Percentiles rank a stretch among this genome's conserved stretches.
These are phyloP conservation scores for Lepidostoma basale DNA, from an alignment of 1,140 invertebrate species.

Conservation along the genomic window DNA sequence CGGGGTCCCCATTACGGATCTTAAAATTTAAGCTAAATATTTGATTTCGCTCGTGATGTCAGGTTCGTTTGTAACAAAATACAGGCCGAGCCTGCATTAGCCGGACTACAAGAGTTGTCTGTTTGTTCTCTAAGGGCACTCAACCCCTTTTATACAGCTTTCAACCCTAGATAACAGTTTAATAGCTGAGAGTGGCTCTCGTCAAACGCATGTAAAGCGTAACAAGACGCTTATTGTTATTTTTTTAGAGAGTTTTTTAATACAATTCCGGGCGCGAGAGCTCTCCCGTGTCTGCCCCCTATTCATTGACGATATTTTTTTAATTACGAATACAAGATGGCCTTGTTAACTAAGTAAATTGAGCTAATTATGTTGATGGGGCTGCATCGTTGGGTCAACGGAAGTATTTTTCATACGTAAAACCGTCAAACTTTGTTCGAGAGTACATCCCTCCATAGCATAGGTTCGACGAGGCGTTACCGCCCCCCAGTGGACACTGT, in stretches of 20 bases:
- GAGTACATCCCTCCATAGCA: no score
- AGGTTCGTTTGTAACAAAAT: conserved; percentile 21
- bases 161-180: conserved; percentile 14
- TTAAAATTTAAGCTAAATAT: conserved; percentile 8
- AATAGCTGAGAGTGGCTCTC: conserved; percentile 21
- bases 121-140: background rate
- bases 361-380: conserved; percentile 6
- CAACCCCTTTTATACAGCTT: conserved; percentile 15
- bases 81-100: background rate
- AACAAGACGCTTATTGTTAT: conserved; percentile 1
- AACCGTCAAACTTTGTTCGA: background rate
- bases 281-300: background rate
- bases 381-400: background rate
- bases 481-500: no score
- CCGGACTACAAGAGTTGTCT: background rate
- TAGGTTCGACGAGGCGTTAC: no score
- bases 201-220: background rate
- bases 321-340: conserved; percentile 9
- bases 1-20: background rate
- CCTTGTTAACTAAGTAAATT: conserved; percentile 24
- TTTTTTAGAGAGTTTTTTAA: background rate
- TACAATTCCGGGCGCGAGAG: background rate
- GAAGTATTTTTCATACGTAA: background rate
- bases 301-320: conserved; percentile 14
- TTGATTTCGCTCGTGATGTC: conserved; percentile 18